These are phyloP conservation scores for Botia almorhae DNA, from an alignment of 2,797 vertebrate species.

Conservation along the genomic window DNA sequence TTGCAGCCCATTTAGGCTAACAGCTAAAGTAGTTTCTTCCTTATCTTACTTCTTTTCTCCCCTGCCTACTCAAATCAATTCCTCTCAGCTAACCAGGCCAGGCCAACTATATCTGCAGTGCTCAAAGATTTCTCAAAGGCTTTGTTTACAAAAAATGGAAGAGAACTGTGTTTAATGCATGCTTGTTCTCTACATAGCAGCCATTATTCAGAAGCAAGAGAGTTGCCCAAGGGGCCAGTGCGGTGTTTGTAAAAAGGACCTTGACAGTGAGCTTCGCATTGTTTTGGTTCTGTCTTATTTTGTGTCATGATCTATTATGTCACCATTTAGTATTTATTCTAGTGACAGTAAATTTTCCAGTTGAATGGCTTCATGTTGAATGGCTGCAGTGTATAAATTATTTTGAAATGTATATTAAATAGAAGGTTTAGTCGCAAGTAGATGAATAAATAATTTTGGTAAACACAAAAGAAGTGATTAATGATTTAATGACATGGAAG, in stretches of 20 bases:
- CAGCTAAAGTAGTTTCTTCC: constrained; percentile 35
- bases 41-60: constrained; percentile 23
- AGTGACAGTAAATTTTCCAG: constrained; percentile 25
- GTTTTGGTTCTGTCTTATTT: constrained; percentile 32
- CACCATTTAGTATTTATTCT: constrained; percentile 37
- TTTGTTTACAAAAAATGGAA: constrained; percentile 55
- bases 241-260: constrained; percentile 24
- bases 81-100: constrained; percentile 48
- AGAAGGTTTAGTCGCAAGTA: neutral
- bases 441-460: neutral
- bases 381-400: too few species aligned
- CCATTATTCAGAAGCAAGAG: constrained; percentile 34
- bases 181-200: constrained; percentile 44
- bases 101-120: constrained; percentile 36
- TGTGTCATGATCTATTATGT: constrained; percentile 23
- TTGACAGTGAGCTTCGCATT: constrained; percentile 36
- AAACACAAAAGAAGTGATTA: neutral
- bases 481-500: neutral
- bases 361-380: constrained; percentile 5
- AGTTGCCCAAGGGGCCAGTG: constrained; percentile 20
- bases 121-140: constrained; percentile 44
- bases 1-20: neutral
- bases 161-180: constrained; percentile 39
- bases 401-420: neutral
- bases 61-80: constrained; percentile 45